Conservation (phyloP, 2,888 invertebrate species). For the Polydrusus cervinus region DNA sequence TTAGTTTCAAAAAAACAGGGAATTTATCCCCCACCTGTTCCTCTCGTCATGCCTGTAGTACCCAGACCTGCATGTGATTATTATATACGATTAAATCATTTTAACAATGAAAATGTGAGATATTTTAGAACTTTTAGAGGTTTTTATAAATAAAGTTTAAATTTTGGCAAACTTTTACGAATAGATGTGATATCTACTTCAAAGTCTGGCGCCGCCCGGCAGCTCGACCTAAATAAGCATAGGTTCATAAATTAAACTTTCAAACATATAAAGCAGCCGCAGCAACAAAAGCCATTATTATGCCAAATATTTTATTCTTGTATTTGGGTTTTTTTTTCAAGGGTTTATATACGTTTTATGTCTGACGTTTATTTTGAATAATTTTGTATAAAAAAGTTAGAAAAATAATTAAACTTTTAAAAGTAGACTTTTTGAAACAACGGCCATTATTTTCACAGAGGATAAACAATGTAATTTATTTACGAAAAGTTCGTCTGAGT, state of each 20-base stretch:
- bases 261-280: constrained; percentile 2
- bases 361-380: background rate
- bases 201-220: background rate
- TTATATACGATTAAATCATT: no score
- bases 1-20: no score
- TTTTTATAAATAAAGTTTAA: background rate
- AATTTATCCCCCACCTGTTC: no score
- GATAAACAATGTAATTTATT: constrained; percentile 10
- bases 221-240: background rate
- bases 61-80: no score
- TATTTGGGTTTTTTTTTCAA: background rate
- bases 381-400: constrained; percentile 9
- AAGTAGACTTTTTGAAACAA: background rate
- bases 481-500: background rate
- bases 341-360: constrained; percentile 1
- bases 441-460: constrained; percentile 5
- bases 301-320: constrained; percentile 4
- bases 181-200: background rate
- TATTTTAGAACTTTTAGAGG: no score
- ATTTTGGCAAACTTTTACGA: constrained; percentile 3
- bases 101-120: no score
- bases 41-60: no score
- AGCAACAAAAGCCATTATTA: constrained; percentile 10
- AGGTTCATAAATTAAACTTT: constrained; percentile 6
- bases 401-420: constrained; percentile 9